Evolutionary conservation across 2,797 vertebrate species (phyloP).

Genomic region (Manis javanica): DNA sequence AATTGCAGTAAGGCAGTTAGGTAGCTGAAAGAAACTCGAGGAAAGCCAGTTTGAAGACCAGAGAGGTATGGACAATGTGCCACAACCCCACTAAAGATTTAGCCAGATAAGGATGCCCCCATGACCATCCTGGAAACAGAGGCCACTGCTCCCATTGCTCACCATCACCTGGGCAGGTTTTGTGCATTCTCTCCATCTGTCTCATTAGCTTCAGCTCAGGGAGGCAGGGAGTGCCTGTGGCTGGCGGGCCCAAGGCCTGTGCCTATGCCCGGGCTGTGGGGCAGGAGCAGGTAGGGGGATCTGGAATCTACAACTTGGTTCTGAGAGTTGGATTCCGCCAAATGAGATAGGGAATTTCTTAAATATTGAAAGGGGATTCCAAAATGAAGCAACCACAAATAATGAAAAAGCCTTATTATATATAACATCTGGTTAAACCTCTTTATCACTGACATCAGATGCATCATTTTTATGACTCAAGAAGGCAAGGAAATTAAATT

Average conservation of each 20-base stretch:
- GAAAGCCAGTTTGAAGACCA: background rate
- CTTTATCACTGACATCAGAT: background rate
- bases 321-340: background rate
- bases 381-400: background rate
- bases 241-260: background rate
- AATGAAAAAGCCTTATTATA: background rate
- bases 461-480: background rate
- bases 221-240: background rate
- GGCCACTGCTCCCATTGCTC: accelerated
- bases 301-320: background rate
- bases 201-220: background rate
- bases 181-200: background rate
- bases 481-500: conserved; percentile 32
- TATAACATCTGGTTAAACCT: background rate
- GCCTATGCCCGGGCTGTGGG: background rate
- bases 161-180: accelerated
- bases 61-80: background rate
- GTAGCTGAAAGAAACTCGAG: background rate
- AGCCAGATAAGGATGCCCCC: background rate
- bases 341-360: background rate
- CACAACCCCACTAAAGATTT: accelerated
- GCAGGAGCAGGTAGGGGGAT: background rate
- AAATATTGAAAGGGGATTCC: background rate
- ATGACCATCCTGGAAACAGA: no score
- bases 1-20: background rate